Evolutionary conservation across 2,113 vertebrate species (phyloP).

Genomic region (Planiliza haematocheilus): DNA sequence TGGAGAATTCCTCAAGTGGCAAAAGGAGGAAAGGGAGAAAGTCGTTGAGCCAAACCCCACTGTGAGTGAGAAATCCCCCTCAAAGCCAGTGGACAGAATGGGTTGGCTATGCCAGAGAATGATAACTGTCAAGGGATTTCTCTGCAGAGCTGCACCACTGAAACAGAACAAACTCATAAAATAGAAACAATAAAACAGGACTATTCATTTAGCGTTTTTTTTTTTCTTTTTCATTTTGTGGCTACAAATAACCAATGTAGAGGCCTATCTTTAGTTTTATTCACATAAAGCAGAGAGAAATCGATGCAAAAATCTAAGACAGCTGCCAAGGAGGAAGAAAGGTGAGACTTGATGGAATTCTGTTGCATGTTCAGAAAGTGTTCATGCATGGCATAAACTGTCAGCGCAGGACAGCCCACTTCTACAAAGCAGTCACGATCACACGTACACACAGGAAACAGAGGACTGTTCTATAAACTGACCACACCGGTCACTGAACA

Average conservation of each 20-base stretch:
- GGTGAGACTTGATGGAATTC: too few species aligned
- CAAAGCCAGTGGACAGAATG: constrained; percentile 71
- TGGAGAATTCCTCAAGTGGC: constrained; percentile 13
- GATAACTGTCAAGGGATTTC: constrained; percentile 53
- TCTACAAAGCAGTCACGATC: neutral
- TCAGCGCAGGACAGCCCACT: neutral
- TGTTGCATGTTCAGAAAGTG: neutral
- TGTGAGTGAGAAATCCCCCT: constrained; percentile 54
- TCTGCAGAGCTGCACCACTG: constrained; percentile 12
- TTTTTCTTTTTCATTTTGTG: constrained; percentile 7
- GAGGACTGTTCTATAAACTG: neutral
- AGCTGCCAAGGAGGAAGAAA: too few species aligned
- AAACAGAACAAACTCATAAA: constrained; percentile 26
- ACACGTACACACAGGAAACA: neutral
- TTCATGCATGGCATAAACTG: neutral
- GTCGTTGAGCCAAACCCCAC: constrained; percentile 17
- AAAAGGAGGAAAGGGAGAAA: constrained; percentile 13
- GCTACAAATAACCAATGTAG: neutral
- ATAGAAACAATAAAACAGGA: neutral
- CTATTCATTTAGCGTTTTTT: constrained; percentile 6
- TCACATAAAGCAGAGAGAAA: neutral
- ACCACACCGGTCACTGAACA: neutral
- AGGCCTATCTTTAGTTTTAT: neutral
- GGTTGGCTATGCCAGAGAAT: constrained; percentile 52
- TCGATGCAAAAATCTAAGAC: neutral